Base-by-base conservation (phyloP, 2,888 invertebrate genomes). In the Oscheius sp. region DNA sequence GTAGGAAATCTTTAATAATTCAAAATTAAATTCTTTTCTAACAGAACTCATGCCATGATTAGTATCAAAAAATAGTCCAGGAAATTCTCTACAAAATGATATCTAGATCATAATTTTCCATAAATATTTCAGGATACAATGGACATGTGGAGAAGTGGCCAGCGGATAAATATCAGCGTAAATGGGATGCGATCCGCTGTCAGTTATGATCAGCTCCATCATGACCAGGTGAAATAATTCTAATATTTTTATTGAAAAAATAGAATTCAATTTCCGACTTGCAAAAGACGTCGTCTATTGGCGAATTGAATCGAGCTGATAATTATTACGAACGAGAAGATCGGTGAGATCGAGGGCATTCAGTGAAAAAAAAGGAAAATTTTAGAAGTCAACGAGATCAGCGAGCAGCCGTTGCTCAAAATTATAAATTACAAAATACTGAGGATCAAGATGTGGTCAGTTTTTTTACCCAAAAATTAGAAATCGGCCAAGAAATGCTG, bases 161-260 rank as follows among this genome's bases (percentile, higher is more conserved):
- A 72, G 43, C 49, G 55, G 18, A 43, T 27, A 9, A 41, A 49
- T 25, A 21, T 55, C 16, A 27, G 43, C 0, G 52, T 55, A 7
- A 63, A 70, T 18, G 70, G 52, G 3, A 49, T 74, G 56, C 52
- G 74, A 2, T 27, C 46, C 16, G 69, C 76, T 1, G 13, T 59
- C 27, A 72, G 72, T 61, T 72, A 72, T 25, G 76, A 76, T 55
- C 74, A 71, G 23, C 46, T 74, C 13, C 76, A 76, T 68, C 35
- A 35, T 35, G 45, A 55, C 18, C 72, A 64, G 45, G 64, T 64
- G 13, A 16, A 9, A 16, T 21, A 29, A 9, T 18, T 49, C 23
- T 16, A 45, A 25, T 23, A 12, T 35, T 58, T 35, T 46, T 27
- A 1, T 18, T 35, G 35, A 25, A 55, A 56, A 35, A 7, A 58